Conservation (phyloP, 2,888 invertebrate species). For the Polydrusus tereticollis region DNA sequence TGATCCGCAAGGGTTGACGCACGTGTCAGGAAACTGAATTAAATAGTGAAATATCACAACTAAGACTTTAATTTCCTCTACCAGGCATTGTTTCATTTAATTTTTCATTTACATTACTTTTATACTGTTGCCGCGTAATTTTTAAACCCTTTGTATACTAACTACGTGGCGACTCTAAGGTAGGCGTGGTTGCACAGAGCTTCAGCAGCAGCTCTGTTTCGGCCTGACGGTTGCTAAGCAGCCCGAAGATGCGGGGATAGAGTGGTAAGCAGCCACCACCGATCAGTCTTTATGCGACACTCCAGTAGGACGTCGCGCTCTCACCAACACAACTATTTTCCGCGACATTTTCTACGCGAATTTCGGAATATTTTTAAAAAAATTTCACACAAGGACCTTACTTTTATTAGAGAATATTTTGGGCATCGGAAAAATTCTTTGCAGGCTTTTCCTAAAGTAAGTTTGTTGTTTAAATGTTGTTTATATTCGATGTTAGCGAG, state of each 20-base stretch:
- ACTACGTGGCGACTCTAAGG: slow-evolving; percentile 24
- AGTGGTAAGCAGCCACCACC: slow-evolving; percentile 61
- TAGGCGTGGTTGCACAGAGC: slow-evolving; percentile 38
- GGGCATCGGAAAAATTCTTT: not conserved
- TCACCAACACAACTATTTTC: not conserved
- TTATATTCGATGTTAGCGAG: slow-evolving; percentile 34
- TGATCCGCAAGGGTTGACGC: no score
- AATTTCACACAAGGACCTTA: not conserved
- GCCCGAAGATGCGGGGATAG: slow-evolving; percentile 62
- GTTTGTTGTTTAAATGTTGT: slow-evolving; percentile 41
- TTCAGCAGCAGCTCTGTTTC: slow-evolving; percentile 35
- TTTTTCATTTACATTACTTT: not conserved
- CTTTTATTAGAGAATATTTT: not conserved
- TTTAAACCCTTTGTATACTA: not conserved
- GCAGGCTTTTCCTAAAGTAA: slow-evolving; percentile 31
- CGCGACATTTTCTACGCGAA: not conserved
- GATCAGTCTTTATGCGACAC: slow-evolving; percentile 43
- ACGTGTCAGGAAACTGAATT: no score
- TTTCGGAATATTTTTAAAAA: not conserved
- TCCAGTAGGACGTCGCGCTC: slow-evolving; percentile 23
- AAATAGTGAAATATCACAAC: no score
- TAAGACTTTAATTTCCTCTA: no score
- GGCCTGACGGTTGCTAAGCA: slow-evolving; percentile 61
- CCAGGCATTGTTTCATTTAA: not conserved
- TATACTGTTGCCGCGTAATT: not conserved